A percentile compares a stretch with the other conserved stretches of the same genome.
Evolutionary conservation across 2,113 vertebrate species (phyloP).

Genomic region (Edolisoma coerulescens): DNA sequence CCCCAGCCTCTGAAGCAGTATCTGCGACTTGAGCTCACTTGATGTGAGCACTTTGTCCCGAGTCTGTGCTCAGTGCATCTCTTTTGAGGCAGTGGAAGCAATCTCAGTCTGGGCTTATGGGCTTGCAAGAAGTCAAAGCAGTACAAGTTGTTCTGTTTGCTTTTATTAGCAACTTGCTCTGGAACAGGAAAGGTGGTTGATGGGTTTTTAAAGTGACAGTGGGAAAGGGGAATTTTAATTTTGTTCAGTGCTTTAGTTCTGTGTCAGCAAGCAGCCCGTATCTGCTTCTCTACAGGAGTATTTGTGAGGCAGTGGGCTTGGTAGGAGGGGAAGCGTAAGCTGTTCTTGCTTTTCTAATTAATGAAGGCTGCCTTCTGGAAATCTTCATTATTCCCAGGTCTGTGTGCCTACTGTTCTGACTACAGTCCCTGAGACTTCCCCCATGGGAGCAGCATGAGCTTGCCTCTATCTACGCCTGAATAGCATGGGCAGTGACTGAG

Average conservation of each 20-base stretch:
- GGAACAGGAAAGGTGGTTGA: not conserved
- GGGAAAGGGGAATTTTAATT: not conserved
- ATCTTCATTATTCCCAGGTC: not conserved
- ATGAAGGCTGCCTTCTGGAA: not conserved
- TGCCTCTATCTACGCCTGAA: not conserved
- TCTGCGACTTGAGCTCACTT: not conserved
- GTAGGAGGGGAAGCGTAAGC: not conserved
- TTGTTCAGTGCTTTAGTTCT: not conserved
- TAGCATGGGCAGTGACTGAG: not conserved
- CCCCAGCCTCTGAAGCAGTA: not conserved
- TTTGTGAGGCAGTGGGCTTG: not conserved
- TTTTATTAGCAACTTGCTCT: not conserved
- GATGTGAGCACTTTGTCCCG: accelerated
- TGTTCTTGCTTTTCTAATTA: not conserved
- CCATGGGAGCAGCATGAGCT: not conserved
- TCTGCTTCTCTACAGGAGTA: not conserved
- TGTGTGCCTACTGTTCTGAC: not conserved
- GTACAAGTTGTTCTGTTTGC: not conserved
- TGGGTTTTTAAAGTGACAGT: not conserved
- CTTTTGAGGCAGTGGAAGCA: not conserved
- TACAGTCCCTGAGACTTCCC: not conserved
- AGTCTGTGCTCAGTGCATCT: not conserved
- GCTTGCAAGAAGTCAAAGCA: not conserved
- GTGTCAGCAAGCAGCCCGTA: not conserved
- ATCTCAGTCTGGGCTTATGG: not conserved